Conservation (phyloP, 2,888 invertebrate genomes). For the Torymus auratus region DNA sequence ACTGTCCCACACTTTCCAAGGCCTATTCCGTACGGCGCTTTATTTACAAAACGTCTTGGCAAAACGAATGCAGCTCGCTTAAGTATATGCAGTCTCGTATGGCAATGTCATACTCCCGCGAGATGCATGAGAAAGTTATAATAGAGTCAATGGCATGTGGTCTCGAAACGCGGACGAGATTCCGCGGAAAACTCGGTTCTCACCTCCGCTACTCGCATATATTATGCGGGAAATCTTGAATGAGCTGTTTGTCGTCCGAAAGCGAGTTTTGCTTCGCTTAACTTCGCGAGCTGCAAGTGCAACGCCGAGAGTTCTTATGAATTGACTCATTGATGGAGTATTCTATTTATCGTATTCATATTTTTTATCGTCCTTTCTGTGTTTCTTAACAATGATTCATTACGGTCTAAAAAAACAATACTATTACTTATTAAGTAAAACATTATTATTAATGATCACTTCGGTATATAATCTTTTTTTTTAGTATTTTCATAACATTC, state of each 20-base stretch:
- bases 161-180: neutral
- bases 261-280: constrained; percentile 7
- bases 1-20: constrained; percentile 48
- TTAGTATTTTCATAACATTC: too few relatives aligned
- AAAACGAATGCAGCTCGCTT: constrained; percentile 17
- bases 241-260: constrained; percentile 3
- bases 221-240: neutral
- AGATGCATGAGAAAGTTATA: constrained; percentile 21
- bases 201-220: neutral
- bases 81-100: neutral
- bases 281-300: neutral
- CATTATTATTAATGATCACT: too few relatives aligned
- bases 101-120: constrained; percentile 13
- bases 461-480: too few relatives aligned
- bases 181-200: constrained; percentile 22
- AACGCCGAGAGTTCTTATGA: neutral
- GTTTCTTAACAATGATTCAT: too few relatives aligned
- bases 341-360: neutral
- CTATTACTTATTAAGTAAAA: too few relatives aligned
- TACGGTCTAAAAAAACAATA: too few relatives aligned
- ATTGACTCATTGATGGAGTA: neutral
- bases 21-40: constrained; percentile 23
- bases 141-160: neutral
- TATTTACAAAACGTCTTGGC: constrained; percentile 30
- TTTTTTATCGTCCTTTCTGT: too few relatives aligned